Conservation (phyloP, 2,797 vertebrate species). For the Melanotaenia trifasciata region DNA sequence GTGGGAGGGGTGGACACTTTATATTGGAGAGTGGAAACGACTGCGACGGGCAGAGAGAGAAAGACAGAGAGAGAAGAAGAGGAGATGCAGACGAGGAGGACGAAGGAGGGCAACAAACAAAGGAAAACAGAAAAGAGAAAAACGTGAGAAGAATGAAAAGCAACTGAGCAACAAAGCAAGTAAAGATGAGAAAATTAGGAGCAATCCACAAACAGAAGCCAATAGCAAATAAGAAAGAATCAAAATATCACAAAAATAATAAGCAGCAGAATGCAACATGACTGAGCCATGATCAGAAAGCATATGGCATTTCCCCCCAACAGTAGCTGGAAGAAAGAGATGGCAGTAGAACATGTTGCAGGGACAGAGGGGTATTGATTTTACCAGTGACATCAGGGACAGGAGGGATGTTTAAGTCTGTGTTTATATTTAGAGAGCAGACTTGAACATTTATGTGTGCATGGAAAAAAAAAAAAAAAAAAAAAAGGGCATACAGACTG, state of each 20-base stretch:
- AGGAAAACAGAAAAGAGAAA: constrained; percentile 84
- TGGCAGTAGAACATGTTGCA: constrained; percentile 81
- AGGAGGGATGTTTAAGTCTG: constrained; percentile 75
- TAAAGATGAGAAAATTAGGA: constrained; percentile 82
- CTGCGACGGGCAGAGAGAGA: constrained; percentile 79
- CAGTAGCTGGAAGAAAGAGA: constrained; percentile 79
- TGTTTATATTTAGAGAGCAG: constrained; percentile 58
- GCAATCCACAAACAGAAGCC: constrained; percentile 77
- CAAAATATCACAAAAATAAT: constrained; percentile 76
- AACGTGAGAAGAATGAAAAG: constrained; percentile 83
- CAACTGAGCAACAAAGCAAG: constrained; percentile 79
- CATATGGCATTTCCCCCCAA: constrained; percentile 75
- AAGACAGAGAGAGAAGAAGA: constrained; percentile 64
- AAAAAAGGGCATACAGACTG: constrained; percentile 57
- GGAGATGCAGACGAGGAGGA: constrained; percentile 54
- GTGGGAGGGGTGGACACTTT: constrained; percentile 84
- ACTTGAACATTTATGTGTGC: constrained; percentile 73
- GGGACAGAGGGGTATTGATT: constrained; percentile 54
- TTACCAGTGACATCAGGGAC: constrained; percentile 60
- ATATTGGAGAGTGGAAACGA: constrained; percentile 90
- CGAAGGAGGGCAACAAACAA: constrained; percentile 79
- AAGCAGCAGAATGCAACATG: constrained; percentile 83
- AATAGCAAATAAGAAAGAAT: constrained; percentile 79
- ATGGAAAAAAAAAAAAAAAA: constrained; percentile 62
- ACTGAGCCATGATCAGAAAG: constrained; percentile 77